Conservation (phyloP, 1,140 invertebrate species). For the Chironomus striatipennis region DNA sequence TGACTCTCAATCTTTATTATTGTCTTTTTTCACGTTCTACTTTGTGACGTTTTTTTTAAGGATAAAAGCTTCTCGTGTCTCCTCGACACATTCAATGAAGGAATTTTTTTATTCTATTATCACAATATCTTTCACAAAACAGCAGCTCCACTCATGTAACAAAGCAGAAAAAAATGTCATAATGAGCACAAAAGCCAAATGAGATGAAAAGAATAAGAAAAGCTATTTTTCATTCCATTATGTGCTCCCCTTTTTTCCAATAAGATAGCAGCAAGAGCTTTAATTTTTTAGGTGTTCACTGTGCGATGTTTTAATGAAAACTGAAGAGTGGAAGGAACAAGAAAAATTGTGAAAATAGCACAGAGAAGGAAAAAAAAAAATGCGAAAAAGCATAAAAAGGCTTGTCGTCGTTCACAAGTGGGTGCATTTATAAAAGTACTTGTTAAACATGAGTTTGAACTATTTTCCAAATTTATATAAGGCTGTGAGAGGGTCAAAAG, state of each 20-base stretch:
- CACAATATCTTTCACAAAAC: background rate
- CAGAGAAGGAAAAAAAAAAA: too few species aligned
- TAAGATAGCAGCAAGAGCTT: background rate
- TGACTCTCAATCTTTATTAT: background rate
- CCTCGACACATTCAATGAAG: too few species aligned
- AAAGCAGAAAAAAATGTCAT: background rate
- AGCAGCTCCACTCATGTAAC: background rate
- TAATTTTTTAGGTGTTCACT: background rate
- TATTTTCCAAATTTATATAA: too few species aligned
- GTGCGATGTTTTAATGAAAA: constrained; percentile 1
- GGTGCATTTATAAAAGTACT: too few species aligned
- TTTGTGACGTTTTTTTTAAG: background rate
- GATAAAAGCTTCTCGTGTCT: background rate
- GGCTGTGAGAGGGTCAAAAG: too few species aligned
- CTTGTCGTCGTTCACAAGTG: too few species aligned
- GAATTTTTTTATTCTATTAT: background rate
- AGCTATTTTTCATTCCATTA: background rate
- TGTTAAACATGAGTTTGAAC: too few species aligned
- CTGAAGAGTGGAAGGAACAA: background rate
- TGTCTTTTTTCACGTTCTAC: background rate
- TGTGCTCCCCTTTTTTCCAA: background rate
- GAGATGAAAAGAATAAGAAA: background rate
- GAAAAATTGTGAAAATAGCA: background rate
- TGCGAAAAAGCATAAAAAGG: too few species aligned
- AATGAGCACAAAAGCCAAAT: background rate